Conservation (phyloP, 2,113 vertebrate genomes). For the Tachuris rubrigastra region DNA sequence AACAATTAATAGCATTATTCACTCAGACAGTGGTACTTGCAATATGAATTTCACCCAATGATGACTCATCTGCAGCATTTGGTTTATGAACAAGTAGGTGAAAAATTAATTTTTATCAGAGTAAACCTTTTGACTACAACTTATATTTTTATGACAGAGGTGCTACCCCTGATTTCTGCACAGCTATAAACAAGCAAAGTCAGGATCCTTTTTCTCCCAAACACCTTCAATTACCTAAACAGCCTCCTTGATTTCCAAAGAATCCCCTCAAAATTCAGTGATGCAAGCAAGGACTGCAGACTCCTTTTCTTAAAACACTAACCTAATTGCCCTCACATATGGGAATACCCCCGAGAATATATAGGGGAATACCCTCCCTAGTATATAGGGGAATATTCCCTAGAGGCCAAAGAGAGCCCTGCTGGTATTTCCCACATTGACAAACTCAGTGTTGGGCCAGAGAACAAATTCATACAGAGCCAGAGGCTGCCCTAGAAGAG, state of each 20-base stretch:
- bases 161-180: background rate
- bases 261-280: background rate
- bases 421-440: background rate
- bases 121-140: background rate
- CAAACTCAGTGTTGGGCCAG: background rate
- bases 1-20: constrained; percentile 33
- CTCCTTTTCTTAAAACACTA: background rate
- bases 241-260: background rate
- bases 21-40: background rate
- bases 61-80: background rate
- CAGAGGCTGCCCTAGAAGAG: background rate
- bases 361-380: no score
- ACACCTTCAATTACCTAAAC: background rate
- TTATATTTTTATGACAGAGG: background rate
- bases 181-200: background rate
- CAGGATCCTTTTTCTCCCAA: background rate
- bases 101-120: background rate
- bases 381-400: no score
- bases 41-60: background rate
- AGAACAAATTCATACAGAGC: background rate
- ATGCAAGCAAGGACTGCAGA: background rate
- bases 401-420: background rate
- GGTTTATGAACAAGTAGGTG: background rate
- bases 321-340: background rate
- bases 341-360: background rate